A percentile compares a stretch with the other conserved stretches of the same genome.
phyloP scores from a whole-genome alignment of 2,113 vertebrate genomes.

The Callaeas wilsoni region DNA sequence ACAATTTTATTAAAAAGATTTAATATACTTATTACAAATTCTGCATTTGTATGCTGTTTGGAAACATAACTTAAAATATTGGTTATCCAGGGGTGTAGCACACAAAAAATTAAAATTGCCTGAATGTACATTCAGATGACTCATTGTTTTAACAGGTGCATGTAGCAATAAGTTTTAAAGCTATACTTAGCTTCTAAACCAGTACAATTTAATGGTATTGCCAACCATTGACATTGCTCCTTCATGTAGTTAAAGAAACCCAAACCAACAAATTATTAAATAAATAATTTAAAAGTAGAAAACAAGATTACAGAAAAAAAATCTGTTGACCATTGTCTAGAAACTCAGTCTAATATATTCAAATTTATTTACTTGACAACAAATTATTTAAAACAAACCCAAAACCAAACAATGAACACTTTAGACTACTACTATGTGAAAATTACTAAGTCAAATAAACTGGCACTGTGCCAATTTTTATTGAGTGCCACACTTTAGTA shows the following conservation, averaged over 20 bases:
- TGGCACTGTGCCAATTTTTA: not conserved
- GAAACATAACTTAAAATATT: not conserved
- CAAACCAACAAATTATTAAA: not conserved
- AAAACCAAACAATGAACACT: accelerated
- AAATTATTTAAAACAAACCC: not conserved
- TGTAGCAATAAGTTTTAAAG: not conserved
- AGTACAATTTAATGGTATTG: not conserved
- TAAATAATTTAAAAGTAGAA: not conserved
- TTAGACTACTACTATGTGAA: not conserved
- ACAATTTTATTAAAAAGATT: not conserved
- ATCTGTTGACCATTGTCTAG: not conserved
- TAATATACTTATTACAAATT: not conserved
- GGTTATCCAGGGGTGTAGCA: not conserved
- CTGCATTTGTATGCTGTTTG: not conserved
- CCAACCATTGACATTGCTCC: not conserved
- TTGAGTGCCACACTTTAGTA: not conserved
- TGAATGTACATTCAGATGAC: not conserved
- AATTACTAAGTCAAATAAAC: not conserved
- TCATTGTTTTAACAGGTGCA: slow-evolving; percentile 45
- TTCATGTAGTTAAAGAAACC: not conserved
- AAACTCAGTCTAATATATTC: not conserved
- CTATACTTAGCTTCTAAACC: not conserved
- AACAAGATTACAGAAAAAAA: not conserved
- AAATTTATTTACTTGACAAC: not conserved
- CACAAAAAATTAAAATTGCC: not conserved